Conservation (phyloP, 35 echinoderm and acorn worm genomes). For the Ophiothrix spiculata region DNA sequence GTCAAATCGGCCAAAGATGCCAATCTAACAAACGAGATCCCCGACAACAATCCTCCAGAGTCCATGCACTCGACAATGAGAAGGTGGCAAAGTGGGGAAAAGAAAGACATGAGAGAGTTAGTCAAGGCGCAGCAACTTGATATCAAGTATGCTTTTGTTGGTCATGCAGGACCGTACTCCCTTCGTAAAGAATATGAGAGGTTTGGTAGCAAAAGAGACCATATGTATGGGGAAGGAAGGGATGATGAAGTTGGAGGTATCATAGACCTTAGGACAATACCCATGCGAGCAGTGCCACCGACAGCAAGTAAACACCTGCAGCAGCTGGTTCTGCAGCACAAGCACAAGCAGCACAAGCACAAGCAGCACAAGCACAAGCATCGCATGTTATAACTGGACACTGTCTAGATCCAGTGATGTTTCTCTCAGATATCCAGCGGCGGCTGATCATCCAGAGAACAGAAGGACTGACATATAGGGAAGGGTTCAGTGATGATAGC, state of each 20-base stretch:
- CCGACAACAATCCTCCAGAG: constrained; percentile 11
- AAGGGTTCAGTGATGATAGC: background rate
- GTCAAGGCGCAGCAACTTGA: background rate
- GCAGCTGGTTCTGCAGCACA: background rate
- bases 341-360: background rate
- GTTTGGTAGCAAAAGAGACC: background rate
- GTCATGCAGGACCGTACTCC: background rate
- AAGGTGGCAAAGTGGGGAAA: background rate
- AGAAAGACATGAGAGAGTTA: background rate
- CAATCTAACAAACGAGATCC: background rate
- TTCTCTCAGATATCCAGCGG: background rate
- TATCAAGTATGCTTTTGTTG: background rate
- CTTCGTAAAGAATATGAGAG: background rate
- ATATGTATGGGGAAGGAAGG: background rate
- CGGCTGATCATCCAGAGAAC: background rate
- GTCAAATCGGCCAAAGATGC: background rate
- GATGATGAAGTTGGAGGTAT: background rate
- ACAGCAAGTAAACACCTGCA: background rate
- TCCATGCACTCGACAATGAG: constrained; percentile 5
- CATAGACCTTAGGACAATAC: background rate
- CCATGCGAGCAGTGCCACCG: background rate
- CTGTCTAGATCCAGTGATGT: background rate
- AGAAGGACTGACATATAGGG: background rate
- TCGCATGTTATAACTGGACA: background rate
- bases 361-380: background rate